Percentiles rank a stretch among this genome's conserved stretches.
These are phyloP conservation scores for Eulemur coronatus DNA, from an alignment of 2,797 vertebrate species.

Conservation along the genomic window DNA sequence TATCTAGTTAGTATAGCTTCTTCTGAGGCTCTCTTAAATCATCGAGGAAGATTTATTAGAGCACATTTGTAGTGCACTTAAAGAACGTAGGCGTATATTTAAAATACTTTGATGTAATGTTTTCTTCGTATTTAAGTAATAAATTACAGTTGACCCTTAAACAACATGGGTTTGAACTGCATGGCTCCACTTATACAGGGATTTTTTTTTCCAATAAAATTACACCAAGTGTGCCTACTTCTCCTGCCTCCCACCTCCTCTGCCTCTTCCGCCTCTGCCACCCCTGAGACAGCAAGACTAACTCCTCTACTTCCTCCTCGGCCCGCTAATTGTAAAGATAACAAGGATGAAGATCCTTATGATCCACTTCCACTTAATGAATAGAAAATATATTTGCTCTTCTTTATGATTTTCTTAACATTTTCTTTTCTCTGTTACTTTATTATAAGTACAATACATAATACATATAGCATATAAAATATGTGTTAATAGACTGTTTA, in stretches of 20 bases:
- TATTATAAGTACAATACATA: background rate
- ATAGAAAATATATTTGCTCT: background rate
- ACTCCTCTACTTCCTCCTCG: background rate
- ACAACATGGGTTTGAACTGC: background rate
- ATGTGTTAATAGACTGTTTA: background rate
- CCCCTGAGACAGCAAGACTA: background rate
- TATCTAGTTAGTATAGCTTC: background rate
- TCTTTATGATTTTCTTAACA: background rate
- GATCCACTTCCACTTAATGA: background rate
- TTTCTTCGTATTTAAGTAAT: constrained; percentile 20
- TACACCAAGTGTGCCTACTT: background rate
- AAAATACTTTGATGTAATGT: background rate
- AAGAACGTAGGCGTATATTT: constrained; percentile 5
- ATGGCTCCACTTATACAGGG: background rate
- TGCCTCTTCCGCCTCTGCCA: background rate
- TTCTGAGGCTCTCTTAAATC: constrained; percentile 14
- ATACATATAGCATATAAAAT: background rate
- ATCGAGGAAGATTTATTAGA: background rate
- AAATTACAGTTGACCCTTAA: background rate
- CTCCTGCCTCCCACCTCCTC: background rate
- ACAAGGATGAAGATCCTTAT: background rate
- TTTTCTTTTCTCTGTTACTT: background rate
- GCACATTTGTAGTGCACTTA: background rate
- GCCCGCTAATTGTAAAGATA: background rate
- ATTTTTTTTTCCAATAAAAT: background rate